These are phyloP conservation scores for Tretioscincus oriximinensis DNA, from an alignment of 2,113 vertebrate species.

Conservation along the genomic window DNA sequence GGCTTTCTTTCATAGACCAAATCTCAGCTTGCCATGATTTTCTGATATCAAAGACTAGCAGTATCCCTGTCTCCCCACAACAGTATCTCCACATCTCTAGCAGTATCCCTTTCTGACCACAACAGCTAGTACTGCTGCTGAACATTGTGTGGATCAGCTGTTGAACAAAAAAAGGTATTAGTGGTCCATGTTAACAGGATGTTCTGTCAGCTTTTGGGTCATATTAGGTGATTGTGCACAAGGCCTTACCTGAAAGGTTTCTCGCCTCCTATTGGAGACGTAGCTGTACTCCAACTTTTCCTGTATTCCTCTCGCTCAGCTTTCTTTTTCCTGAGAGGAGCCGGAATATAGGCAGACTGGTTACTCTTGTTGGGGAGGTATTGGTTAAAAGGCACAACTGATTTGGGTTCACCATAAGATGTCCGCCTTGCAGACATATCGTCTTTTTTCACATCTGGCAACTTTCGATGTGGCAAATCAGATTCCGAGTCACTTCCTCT, in stretches of 20 bases:
- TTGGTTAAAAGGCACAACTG: slow-evolving; percentile 95
- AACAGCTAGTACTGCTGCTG: no score
- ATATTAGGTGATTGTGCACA: background rate
- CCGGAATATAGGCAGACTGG: slow-evolving; percentile 87
- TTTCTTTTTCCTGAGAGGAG: slow-evolving; percentile 83
- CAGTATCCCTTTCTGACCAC: no score
- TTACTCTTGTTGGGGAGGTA: slow-evolving; percentile 97
- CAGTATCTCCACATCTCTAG: no score
- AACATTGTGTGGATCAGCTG: no score
- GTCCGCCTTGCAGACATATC: slow-evolving; percentile 92
- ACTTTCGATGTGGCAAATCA: slow-evolving; percentile 86
- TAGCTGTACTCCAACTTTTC: slow-evolving; percentile 91
- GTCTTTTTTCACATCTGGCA: slow-evolving; percentile 92
- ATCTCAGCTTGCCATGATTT: no score
- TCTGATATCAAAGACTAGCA: no score
- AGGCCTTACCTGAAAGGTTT: slow-evolving; percentile 87
- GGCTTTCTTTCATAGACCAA: no score
- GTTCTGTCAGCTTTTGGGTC: no score
- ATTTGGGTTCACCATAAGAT: slow-evolving; percentile 87
- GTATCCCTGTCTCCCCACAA: no score
- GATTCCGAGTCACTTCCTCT: slow-evolving; percentile 95
- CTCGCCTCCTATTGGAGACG: slow-evolving; percentile 88
- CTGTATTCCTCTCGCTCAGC: slow-evolving; percentile 80
- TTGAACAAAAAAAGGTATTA: no score
- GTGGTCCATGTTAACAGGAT: no score